Base-by-base conservation (phyloP, 1,140 invertebrate species). In the Orussus abietinus region DNA sequence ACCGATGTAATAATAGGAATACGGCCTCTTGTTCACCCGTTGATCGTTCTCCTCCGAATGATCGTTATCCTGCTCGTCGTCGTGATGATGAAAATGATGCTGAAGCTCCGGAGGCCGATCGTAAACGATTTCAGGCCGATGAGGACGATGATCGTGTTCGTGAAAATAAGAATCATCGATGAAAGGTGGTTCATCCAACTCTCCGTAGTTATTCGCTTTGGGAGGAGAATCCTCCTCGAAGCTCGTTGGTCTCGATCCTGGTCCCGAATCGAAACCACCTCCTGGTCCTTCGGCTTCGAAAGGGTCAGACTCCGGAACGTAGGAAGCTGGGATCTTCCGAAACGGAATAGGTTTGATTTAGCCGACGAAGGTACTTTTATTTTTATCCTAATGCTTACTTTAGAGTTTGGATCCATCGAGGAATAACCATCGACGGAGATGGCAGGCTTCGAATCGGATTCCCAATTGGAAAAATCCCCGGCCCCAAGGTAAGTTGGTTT, bases 1-100 rank as follows among this genome's bases (percentile, higher is more conserved):
- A 0, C 86, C 86, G 48, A 89, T 77, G 55, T 84, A 88, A 58
- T 88, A 89, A 63, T 89, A 89, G 57, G 84, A 86, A 72, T 86
- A 89, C 3, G 77, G 75, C 45, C 78, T 72, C 45, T 85, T 87
- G 38, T 80, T 84, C 28, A 85, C 77, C 51, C 84, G 76, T 35
- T 77, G 76, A 59, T 82, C 79, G 18, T 76, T 78, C 18, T 77
- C 77, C 33, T 81, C 79, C 59, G 40, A 76, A 31, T 64, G 55
- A 17, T 62, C 54, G 22, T 70, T 47, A 45, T 77, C 64, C 40
- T 72, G 55, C 32, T 77, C 70, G 29, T 74, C 62, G 22, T 77
- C 37, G 41, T 75, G 59, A 36, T 73, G 63, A 10, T 72, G 55
- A 34, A 73, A 56, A 31, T 77, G 64, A 47, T 71, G 57, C 45